A percentile compares a stretch with the other conserved stretches of the same genome.
Conservation (phyloP, 1,140 invertebrate species). For the Uloborus diversus region DNA sequence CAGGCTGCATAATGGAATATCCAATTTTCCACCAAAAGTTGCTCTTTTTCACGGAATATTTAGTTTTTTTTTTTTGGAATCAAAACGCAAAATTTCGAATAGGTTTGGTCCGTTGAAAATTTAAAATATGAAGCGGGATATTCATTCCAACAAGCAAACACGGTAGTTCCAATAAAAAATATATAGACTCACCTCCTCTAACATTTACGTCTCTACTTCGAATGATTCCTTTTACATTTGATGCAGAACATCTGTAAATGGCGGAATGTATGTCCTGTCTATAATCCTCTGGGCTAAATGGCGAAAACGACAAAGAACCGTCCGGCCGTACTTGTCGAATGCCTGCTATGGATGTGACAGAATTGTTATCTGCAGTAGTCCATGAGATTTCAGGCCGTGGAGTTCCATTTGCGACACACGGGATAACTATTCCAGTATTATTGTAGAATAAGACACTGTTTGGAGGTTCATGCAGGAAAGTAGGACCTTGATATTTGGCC, state of each 20-base stretch:
- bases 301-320: conserved; percentile 64
- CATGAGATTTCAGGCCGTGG: conserved; percentile 92
- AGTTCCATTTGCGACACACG: conserved; percentile 89
- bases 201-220: conserved; percentile 92
- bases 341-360: conserved; percentile 71
- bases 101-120: too few species aligned
- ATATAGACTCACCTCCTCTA: conserved; percentile 83
- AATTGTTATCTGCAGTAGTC: conserved; percentile 69
- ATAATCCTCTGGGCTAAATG: conserved; percentile 62
- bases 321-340: conserved; percentile 73
- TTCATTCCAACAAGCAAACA: too few species aligned
- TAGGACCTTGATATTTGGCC: conserved; percentile 72
- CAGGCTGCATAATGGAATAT: too few species aligned
- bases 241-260: conserved; percentile 84
- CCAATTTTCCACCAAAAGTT: too few species aligned
- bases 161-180: too few species aligned
- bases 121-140: too few species aligned
- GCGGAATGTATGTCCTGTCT: conserved; percentile 70
- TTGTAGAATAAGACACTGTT: conserved; percentile 91
- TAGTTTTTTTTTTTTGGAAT: too few species aligned
- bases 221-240: conserved; percentile 87
- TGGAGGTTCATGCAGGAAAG: conserved; percentile 92
- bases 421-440: conserved; percentile 89
- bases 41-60: too few species aligned
- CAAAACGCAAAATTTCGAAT: too few species aligned